Conservation (phyloP, 2,797 vertebrate genomes). For the Muscicapa comitata region DNA sequence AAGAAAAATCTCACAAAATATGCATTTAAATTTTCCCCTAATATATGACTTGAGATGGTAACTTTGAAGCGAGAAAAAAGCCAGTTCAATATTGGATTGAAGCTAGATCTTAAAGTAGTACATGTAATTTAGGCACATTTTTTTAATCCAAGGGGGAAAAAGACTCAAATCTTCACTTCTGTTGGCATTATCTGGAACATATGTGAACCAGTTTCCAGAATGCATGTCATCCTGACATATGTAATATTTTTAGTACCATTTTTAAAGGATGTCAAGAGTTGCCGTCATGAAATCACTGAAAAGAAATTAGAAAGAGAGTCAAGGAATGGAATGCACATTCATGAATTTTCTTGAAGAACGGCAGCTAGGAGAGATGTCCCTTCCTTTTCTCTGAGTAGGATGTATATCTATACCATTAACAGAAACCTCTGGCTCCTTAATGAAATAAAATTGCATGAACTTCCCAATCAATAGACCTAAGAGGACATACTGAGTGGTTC, state of each 20-base stretch:
- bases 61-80: not conserved
- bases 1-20: not conserved
- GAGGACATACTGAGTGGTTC: not conserved
- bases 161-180: not conserved
- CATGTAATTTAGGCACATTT: not conserved
- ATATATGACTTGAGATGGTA: not conserved
- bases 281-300: not conserved
- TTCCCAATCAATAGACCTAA: not conserved
- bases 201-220: not conserved
- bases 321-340: not conserved
- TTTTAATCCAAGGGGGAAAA: not conserved
- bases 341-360: fast-evolving
- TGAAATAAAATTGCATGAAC: not conserved
- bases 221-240: not conserved
- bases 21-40: not conserved
- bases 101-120: not conserved
- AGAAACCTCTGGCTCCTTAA: not conserved
- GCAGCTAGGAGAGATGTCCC: not conserved
- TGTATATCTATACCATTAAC: not conserved
- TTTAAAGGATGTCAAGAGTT: not conserved
- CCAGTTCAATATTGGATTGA: not conserved
- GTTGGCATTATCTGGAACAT: not conserved
- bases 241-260: not conserved
- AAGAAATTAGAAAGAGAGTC: not conserved
- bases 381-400: not conserved